A percentile compares a stretch with the other conserved stretches of the same genome.
These are phyloP conservation scores for Sericinus montela DNA, from an alignment of 2,888 invertebrate genomes.

Conservation along the genomic window DNA sequence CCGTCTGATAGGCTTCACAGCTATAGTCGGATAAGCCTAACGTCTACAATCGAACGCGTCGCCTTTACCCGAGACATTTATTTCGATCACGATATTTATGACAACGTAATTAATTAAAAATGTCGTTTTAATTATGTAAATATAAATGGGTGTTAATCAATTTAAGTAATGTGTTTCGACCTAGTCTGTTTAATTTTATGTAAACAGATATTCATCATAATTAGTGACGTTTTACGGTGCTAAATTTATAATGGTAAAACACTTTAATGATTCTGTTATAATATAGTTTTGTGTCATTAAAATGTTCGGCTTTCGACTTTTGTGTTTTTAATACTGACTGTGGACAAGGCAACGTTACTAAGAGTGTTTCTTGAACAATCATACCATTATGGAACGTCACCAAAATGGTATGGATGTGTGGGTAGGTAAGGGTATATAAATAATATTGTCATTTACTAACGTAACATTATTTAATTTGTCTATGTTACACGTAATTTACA, in stretches of 20 bases:
- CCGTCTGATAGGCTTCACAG: conserved; percentile 54
- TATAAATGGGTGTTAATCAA: conserved; percentile 72
- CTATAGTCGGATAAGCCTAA: conserved; percentile 65
- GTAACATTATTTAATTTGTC: background rate
- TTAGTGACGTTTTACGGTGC: conserved; percentile 65
- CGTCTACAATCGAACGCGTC: conserved; percentile 67
- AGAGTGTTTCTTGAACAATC: conserved; percentile 41
- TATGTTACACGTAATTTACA: background rate
- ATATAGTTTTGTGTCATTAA: conserved; percentile 42
- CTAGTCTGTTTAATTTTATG: conserved; percentile 67
- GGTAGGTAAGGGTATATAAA: conserved; percentile 75
- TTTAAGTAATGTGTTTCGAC: conserved; percentile 68
- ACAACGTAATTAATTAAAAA: conserved; percentile 70
- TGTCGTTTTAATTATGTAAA: conserved; percentile 75
- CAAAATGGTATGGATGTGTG: conserved; percentile 80
- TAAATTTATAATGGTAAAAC: conserved; percentile 40
- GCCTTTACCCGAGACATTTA: conserved; percentile 45
- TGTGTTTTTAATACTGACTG: conserved; percentile 39
- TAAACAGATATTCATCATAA: conserved; percentile 71
- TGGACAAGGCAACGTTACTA: conserved; percentile 42
- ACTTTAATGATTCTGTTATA: conserved; percentile 45
- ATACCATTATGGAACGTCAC: conserved; percentile 79
- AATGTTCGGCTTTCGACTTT: conserved; percentile 38
- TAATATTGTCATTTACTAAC: conserved; percentile 28
- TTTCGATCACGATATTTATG: conserved; percentile 67